Evolutionary conservation across 2,113 vertebrate species (phyloP).

Genomic region (Galemys pyrenaicus): DNA sequence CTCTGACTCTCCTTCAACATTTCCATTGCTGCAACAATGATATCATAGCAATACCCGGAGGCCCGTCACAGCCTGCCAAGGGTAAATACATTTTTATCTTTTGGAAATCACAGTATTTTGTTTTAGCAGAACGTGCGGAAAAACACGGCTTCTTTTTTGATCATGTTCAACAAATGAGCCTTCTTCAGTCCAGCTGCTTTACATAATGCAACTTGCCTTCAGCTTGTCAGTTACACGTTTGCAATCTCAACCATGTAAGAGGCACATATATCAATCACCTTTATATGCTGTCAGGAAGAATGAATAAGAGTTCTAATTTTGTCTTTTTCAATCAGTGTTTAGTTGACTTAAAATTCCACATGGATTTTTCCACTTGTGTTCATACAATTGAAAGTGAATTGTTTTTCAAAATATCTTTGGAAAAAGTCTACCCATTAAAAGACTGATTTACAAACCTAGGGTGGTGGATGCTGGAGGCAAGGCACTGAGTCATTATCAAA

Average conservation of each 20-base stretch:
- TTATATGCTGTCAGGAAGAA: not conserved
- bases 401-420: constrained; percentile 43
- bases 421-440: not conserved
- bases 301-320: not conserved
- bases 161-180: not conserved
- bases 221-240: not conserved
- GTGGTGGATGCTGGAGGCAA: not conserved
- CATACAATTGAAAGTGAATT: not conserved
- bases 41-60: not conserved
- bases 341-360: constrained; percentile 45
- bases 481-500: not conserved
- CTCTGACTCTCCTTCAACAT: not conserved
- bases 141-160: constrained; percentile 10
- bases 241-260: constrained; percentile 33
- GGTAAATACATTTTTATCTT: constrained; percentile 64
- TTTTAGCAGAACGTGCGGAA: constrained; percentile 51
- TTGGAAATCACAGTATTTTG: constrained; percentile 49
- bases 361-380: not conserved
- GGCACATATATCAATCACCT: not conserved
- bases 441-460: not conserved
- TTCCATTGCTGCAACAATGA: not conserved
- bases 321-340: constrained; percentile 5
- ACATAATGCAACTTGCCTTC: constrained; percentile 24
- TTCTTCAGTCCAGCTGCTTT: constrained; percentile 6
- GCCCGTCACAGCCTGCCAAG: constrained; percentile 47